Evolutionary conservation across 2,888 invertebrate species (phyloP).

Genomic region (Mactromeris polynyma): DNA sequence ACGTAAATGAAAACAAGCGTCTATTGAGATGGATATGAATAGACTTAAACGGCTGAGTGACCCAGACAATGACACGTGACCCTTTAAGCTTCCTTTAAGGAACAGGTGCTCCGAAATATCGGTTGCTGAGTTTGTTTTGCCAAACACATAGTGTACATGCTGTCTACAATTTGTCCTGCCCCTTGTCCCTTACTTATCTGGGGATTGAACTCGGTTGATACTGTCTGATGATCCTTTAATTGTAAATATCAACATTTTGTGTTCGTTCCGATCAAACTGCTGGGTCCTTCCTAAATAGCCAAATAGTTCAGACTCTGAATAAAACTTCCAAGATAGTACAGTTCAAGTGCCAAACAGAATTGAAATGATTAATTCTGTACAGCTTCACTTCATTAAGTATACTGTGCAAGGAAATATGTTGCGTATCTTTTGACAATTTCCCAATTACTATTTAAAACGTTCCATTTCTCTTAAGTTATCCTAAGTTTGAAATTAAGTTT

Average conservation of each 20-base stretch:
- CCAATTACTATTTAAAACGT: no score
- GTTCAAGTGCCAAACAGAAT: no score
- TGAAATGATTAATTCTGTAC: no score
- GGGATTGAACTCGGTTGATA: neutral
- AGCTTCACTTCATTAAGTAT: no score
- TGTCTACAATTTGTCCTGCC: neutral
- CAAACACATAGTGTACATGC: neutral
- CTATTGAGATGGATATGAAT: constrained; percentile 35
- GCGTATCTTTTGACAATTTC: no score
- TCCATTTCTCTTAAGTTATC: no score
- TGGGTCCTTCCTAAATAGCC: neutral
- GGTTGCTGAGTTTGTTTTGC: neutral
- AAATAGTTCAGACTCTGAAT: no score
- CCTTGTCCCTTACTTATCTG: neutral
- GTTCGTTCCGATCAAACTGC: neutral
- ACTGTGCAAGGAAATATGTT: no score
- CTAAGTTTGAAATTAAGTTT: no score
- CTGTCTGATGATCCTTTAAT: neutral
- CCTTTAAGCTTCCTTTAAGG: neutral
- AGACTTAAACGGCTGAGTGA: constrained; percentile 41
- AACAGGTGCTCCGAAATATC: neutral
- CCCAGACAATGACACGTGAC: constrained; percentile 41
- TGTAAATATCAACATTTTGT: neutral
- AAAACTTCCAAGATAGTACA: no score
- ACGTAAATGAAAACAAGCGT: constrained; percentile 36